A percentile compares a stretch with the other conserved stretches of the same genome.
Conservation (phyloP, 2,797 vertebrate species). For the Lepus townsendii region DNA sequence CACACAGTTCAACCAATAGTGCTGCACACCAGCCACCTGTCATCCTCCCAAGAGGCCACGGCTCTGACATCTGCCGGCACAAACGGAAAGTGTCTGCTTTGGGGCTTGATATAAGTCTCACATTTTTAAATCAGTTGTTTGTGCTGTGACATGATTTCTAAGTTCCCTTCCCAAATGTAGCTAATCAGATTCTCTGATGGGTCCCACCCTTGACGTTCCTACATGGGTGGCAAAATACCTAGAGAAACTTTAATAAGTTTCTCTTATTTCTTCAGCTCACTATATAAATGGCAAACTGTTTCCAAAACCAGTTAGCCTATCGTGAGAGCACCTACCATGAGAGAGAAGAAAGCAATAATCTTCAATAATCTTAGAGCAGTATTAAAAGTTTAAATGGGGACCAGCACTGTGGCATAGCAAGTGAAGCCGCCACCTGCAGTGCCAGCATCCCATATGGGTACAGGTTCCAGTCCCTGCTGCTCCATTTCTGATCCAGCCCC, state of each 20-base stretch:
- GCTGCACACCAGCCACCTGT: not conserved
- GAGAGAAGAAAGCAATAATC: not conserved
- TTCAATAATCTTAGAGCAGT: not conserved
- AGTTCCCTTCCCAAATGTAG: constrained; percentile 38
- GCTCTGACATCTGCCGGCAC: not conserved
- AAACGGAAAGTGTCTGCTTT: not conserved
- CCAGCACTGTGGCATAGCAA: too few species aligned
- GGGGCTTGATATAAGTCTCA: not conserved
- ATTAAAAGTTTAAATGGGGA: not conserved
- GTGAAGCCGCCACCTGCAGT: too few species aligned
- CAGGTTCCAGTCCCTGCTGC: too few species aligned
- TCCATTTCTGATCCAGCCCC: too few species aligned
- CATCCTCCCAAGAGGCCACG: not conserved
- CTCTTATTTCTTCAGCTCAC: not conserved
- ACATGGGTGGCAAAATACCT: too few species aligned
- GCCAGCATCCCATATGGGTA: too few species aligned
- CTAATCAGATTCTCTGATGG: not conserved
- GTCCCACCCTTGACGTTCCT: not conserved
- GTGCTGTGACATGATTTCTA: not conserved
- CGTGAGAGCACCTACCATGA: not conserved
- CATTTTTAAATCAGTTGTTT: not conserved
- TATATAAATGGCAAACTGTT: not conserved
- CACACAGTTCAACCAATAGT: not conserved
- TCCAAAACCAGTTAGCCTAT: not conserved
- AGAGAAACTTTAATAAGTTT: too few species aligned